Base-by-base conservation (phyloP, 2,888 invertebrate species). In the Tachina lurida region DNA sequence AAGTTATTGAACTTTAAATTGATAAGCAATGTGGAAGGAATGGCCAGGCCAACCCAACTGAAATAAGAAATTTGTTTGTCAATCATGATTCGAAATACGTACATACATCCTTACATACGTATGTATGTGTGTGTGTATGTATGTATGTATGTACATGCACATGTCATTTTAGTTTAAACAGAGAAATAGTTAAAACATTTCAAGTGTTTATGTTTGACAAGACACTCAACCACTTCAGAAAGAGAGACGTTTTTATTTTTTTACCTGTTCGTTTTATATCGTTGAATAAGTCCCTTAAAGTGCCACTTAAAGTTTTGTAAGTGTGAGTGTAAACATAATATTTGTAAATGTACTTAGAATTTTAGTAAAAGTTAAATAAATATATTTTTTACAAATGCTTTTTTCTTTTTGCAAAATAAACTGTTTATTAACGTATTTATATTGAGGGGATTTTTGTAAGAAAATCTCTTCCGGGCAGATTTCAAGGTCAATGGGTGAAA, bases 151-250 rank as follows among this genome's bases (percentile, higher is more conserved):
- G 54, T 15, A 12, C 15, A n/a, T 63, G 41, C 63, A 52, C 56
- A 56, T 60, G 82, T 63, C 62, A 82, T 2, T 56, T 49, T 9
- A 54, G 10, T 70, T 47, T n/a, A 68, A 75, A 15, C 13, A 17
- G 10, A 17, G 9, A 71, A 62, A 63, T 10, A 56, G 13, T 19
- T 41, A 65, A 67, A 58, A 45, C 10, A 60, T 68, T 78, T 70
- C n/a, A 68, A 81, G 47, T 67, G 47, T 60, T 81, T 43, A 17
- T 81, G 80, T 67, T 81, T 83, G 62, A 70, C 78, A 83, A 74
- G 12, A 60, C 43, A 78, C 77, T 75, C 22, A 56, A 43, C 17
- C 73, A 68, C 63, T 73, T 74, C 62, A 60, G 22, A 58, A 17
- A 65, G 71, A 56, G 52, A 31, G 31, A 31, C 31, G 31, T n/a